Percentiles rank a stretch among this genome's conserved stretches.
These are phyloP conservation scores for Heliconius hewitsoni DNA, from an alignment of 1,140 invertebrate species.

Conservation along the genomic window DNA sequence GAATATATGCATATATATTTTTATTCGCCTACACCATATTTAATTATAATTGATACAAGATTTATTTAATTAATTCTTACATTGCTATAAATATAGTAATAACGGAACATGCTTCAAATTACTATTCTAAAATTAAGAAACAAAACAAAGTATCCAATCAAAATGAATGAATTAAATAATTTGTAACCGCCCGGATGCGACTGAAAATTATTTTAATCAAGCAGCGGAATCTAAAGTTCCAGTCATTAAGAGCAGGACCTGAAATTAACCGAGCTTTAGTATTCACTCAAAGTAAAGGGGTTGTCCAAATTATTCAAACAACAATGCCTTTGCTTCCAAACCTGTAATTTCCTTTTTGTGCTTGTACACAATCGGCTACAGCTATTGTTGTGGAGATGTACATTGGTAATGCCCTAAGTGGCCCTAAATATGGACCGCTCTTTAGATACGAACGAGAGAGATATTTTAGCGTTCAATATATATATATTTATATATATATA, in stretches of 20 bases:
- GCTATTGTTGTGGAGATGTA: constrained; percentile 26
- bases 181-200: constrained; percentile 22
- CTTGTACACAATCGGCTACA: constrained; percentile 33
- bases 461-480: not conserved
- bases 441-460: not conserved
- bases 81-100: not conserved
- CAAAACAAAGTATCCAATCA: constrained; percentile 6
- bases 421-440: not conserved
- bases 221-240: constrained; percentile 33
- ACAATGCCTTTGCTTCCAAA: constrained; percentile 30
- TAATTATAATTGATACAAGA: not conserved
- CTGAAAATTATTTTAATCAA: constrained; percentile 36
- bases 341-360: constrained; percentile 38
- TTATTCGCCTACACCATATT: not conserved
- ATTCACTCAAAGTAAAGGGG: constrained; percentile 36
- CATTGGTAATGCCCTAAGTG: constrained; percentile 27
- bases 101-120: not conserved
- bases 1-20: not conserved
- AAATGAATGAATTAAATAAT: constrained; percentile 26
- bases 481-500: too few species aligned
- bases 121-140: not conserved
- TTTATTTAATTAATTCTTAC: too few species aligned
- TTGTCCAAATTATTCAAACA: constrained; percentile 38
- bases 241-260: constrained; percentile 34
- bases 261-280: constrained; percentile 31